Evolutionary conservation across 1,140 invertebrate species (phyloP).

Genomic region (Druon quercuslanigerum): DNA sequence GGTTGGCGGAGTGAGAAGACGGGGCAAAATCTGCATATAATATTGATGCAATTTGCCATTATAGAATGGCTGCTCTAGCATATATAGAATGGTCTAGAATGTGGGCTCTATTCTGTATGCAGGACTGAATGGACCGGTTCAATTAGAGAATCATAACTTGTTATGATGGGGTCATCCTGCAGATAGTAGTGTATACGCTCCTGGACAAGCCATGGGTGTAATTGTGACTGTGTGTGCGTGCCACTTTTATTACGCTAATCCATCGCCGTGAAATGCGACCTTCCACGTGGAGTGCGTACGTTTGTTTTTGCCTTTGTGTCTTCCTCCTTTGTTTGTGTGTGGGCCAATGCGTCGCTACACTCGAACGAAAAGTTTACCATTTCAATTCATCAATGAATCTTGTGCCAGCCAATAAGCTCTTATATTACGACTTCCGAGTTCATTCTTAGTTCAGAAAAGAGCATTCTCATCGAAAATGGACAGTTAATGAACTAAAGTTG

Average conservation of each 20-base stretch:
- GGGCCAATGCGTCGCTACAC: no score
- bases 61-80: conserved; percentile 58
- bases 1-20: conserved; percentile 33
- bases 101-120: conserved; percentile 70
- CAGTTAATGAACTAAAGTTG: no score
- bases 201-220: conserved; percentile 29
- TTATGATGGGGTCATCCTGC: conserved; percentile 62
- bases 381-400: no score
- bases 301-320: no score
- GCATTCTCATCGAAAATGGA: no score
- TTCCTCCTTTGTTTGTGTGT: no score
- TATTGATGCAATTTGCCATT: conserved; percentile 73
- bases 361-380: no score
- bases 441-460: no score
- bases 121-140: conserved; percentile 69
- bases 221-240: conserved; percentile 44
- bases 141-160: conserved; percentile 75
- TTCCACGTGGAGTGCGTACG: conserved; percentile 37
- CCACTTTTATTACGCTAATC: conserved; percentile 57
- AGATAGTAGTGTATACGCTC: conserved; percentile 50
- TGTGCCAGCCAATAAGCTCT: no score
- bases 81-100: conserved; percentile 63
- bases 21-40: conserved; percentile 70
- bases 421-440: no score
- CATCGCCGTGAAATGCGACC: conserved; percentile 47